These are phyloP conservation scores for Acanthosepion pharaonis DNA, from an alignment of 2,888 invertebrate species.

Conservation along the genomic window DNA sequence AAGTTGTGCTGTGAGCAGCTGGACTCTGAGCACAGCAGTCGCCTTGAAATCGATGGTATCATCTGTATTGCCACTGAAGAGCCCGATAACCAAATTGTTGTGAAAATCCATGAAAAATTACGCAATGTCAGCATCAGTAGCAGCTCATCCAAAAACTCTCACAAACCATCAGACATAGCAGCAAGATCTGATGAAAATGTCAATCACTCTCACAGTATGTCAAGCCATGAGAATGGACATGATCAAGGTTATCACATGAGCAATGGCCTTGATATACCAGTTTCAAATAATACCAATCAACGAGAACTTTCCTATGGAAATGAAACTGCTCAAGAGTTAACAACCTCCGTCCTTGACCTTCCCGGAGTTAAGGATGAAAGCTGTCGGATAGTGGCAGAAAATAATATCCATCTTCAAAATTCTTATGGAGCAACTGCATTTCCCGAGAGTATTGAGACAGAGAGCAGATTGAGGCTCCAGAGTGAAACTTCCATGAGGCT, in stretches of 20 bases:
- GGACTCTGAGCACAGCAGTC: slow-evolving; percentile 42
- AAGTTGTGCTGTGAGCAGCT: slow-evolving; percentile 48
- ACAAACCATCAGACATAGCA: neutral
- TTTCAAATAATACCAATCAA: slow-evolving; percentile 42
- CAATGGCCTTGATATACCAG: slow-evolving; percentile 43
- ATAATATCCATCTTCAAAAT: slow-evolving; percentile 42
- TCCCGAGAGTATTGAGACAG: slow-evolving; percentile 37
- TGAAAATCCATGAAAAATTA: slow-evolving; percentile 45
- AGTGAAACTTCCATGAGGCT: slow-evolving; percentile 46
- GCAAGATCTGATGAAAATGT: slow-evolving; percentile 34
- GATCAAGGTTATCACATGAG: slow-evolving; percentile 37
- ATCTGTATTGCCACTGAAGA: slow-evolving; percentile 48
- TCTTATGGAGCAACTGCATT: slow-evolving; percentile 45
- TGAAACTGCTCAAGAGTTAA: slow-evolving; percentile 45
- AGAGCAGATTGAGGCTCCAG: slow-evolving; percentile 42
- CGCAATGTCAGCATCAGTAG: slow-evolving; percentile 43
- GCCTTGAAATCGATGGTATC: slow-evolving; percentile 48
- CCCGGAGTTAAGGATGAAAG: slow-evolving; percentile 46
- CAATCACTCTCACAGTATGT: slow-evolving; percentile 40
- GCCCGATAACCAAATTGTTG: slow-evolving; percentile 46
- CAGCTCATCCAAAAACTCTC: slow-evolving; percentile 41
- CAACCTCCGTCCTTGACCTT: slow-evolving; percentile 42
- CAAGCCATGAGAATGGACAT: slow-evolving; percentile 45
- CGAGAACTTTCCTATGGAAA: slow-evolving; percentile 43
- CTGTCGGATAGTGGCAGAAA: slow-evolving; percentile 45